Percentiles rank a stretch among this genome's conserved stretches.
phyloP scores from a whole-genome alignment of 1,140 invertebrate genomes.

The Ips typographus region DNA sequence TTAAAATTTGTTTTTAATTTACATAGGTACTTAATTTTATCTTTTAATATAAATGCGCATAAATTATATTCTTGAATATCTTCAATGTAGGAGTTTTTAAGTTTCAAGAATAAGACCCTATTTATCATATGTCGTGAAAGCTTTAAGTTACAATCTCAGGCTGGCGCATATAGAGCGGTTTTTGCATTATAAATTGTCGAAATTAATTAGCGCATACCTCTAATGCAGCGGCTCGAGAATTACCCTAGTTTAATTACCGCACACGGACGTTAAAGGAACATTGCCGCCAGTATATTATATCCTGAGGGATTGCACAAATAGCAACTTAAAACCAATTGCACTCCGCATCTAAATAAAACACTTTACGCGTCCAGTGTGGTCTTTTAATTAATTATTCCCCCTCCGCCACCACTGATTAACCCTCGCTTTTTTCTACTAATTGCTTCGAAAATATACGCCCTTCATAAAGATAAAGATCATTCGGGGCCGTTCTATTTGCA shows the following conservation, averaged over 20 bases:
- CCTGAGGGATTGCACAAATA: background rate
- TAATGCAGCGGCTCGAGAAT: background rate
- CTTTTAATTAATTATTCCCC: constrained; percentile 29
- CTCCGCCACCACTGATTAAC: constrained; percentile 17
- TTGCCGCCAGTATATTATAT: background rate
- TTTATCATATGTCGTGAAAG: too few species aligned
- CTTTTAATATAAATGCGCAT: too few species aligned
- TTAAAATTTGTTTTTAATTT: too few species aligned
- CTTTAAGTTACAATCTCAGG: too few species aligned
- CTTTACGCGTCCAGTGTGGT: background rate
- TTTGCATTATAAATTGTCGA: background rate
- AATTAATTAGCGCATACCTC: constrained; percentile 1
- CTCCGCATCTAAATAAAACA: constrained; percentile 14
- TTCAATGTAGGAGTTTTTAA: too few species aligned
- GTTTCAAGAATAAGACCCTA: too few species aligned
- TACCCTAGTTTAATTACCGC: constrained; percentile 1
- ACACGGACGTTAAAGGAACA: background rate
- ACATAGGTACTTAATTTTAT: too few species aligned
- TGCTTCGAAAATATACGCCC: constrained; percentile 27
- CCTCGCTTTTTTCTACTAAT: constrained; percentile 30
- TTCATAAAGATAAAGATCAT: constrained; percentile 28
- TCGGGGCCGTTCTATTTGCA: constrained; percentile 23
- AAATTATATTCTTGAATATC: too few species aligned
- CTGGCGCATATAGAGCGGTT: background rate
- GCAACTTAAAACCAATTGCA: constrained; percentile 3